Evolutionary conservation across 2,888 invertebrate genomes (phyloP).

Genomic region (Pemphredon lugubris): DNA sequence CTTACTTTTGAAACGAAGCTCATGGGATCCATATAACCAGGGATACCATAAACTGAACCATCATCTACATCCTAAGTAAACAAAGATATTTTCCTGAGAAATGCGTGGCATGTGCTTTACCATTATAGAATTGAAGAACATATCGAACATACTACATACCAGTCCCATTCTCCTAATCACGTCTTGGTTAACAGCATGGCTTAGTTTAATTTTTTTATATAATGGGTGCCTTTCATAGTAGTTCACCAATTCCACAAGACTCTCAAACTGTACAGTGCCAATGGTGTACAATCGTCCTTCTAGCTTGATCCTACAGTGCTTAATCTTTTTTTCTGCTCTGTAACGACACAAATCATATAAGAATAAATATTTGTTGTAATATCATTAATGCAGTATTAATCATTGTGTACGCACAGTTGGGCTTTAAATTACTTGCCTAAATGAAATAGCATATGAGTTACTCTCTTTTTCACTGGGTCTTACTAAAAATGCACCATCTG

Average conservation of each 20-base stretch:
- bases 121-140: slow-evolving; percentile 6
- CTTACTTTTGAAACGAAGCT: slow-evolving; percentile 88
- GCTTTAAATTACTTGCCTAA: slow-evolving; percentile 84
- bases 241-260: slow-evolving; percentile 94
- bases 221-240: slow-evolving; percentile 96
- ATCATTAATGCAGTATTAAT: not conserved
- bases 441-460: slow-evolving; percentile 95
- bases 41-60: slow-evolving; percentile 86
- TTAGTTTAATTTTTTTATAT: slow-evolving; percentile 94
- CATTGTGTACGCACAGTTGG: not conserved
- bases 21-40: slow-evolving; percentile 92
- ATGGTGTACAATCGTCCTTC: slow-evolving; percentile 96
- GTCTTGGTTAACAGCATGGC: slow-evolving; percentile 91
- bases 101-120: not conserved
- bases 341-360: slow-evolving; percentile 16
- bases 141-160: slow-evolving; percentile 79
- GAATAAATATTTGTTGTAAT: not conserved
- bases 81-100: not conserved
- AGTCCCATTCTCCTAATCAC: slow-evolving; percentile 84
- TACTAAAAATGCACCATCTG: slow-evolving; percentile 97
- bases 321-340: slow-evolving; percentile 96
- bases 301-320: slow-evolving; percentile 96
- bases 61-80: slow-evolving; percentile 86
- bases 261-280: slow-evolving; percentile 96
- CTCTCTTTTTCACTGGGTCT: slow-evolving; percentile 94